Conservation (phyloP, 2,888 invertebrate species). For the Scaptomyza reducta region DNA sequence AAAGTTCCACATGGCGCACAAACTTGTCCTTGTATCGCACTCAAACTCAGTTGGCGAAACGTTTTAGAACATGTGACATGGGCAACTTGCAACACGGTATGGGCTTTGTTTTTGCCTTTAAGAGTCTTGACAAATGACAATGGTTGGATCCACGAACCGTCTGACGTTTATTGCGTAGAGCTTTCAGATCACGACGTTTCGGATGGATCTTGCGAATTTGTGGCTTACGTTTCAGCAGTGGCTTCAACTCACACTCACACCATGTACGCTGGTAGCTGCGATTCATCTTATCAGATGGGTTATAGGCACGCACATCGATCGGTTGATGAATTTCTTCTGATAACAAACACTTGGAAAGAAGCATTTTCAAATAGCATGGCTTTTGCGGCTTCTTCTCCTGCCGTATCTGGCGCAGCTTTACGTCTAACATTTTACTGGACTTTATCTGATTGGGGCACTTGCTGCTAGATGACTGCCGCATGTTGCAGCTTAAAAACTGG, state of each 20-base stretch:
- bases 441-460: not conserved
- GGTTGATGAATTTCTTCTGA: slow-evolving; percentile 4
- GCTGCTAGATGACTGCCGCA: not conserved
- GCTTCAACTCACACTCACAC: slow-evolving; percentile 39
- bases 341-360: too few relatives aligned
- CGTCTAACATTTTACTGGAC: not conserved
- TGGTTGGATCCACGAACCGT: slow-evolving; percentile 13
- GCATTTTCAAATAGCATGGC: too few relatives aligned
- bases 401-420: not conserved
- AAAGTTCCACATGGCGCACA: slow-evolving; percentile 41
- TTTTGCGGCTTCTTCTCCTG: not conserved
- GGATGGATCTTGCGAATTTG: slow-evolving; percentile 31
- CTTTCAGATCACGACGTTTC: slow-evolving; percentile 18
- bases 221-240: not conserved
- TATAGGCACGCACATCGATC: slow-evolving; percentile 28
- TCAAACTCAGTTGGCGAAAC: too few relatives aligned
- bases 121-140: not conserved
- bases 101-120: too few relatives aligned
- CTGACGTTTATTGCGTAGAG: not conserved
- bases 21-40: slow-evolving; percentile 2
- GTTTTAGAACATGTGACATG: slow-evolving; percentile 27
- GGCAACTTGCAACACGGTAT: too few relatives aligned
- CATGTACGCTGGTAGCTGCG: slow-evolving; percentile 50
- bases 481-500: not conserved
- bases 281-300: slow-evolving; percentile 33